phyloP scores from a whole-genome alignment of 2,113 vertebrate genomes.

The Empidonax traillii region DNA sequence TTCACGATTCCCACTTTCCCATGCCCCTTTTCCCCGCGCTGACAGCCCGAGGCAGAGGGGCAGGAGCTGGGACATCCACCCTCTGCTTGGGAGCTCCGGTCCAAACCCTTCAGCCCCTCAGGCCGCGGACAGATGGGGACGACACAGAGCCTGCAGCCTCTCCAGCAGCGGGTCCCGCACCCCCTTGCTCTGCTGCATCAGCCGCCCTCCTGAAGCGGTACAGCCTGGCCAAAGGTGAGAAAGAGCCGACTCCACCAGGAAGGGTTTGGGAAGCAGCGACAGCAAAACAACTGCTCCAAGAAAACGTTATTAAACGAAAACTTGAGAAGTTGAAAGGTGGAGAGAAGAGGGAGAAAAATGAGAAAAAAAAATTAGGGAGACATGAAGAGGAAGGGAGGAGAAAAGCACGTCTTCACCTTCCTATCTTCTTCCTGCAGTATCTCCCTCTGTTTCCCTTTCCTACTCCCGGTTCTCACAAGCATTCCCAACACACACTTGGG shows the following conservation, averaged over 20 bases:
- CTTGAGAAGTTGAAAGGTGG: not conserved
- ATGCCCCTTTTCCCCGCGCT: accelerated
- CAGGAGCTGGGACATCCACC: not conserved
- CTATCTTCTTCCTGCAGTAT: not conserved
- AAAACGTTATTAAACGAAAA: not conserved
- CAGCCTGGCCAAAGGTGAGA: not conserved
- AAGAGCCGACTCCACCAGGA: not conserved
- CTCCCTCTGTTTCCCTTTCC: not conserved
- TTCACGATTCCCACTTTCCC: not conserved
- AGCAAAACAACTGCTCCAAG: not conserved
- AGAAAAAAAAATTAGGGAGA: not conserved
- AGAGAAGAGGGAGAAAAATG: not conserved
- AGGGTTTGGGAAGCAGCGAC: not conserved
- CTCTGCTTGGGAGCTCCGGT: not conserved
- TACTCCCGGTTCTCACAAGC: not conserved
- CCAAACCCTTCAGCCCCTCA: not conserved
- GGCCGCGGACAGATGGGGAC: not conserved
- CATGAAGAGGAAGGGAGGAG: not conserved
- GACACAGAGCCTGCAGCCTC: not conserved
- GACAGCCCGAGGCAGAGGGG: not conserved
- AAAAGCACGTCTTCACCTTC: not conserved
- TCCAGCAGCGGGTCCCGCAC: not conserved
- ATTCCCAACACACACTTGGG: not conserved
- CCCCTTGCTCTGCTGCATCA: not conserved
- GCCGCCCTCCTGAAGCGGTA: not conserved